These are phyloP conservation scores for Montipora cactus DNA, from an alignment of 64 coral and sea anemone species.

Conservation along the genomic window DNA sequence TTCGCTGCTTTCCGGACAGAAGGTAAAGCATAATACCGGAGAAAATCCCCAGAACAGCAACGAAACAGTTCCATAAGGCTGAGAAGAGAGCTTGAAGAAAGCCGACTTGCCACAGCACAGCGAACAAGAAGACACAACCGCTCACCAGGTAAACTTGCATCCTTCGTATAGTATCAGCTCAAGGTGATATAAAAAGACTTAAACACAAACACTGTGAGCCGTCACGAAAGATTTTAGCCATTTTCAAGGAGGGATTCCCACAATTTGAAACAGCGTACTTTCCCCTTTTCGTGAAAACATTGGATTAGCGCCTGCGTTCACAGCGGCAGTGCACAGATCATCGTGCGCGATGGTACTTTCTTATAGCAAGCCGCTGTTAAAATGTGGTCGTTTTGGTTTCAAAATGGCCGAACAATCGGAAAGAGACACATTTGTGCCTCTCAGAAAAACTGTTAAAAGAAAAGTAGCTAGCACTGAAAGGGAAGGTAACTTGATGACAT, in stretches of 20 bases:
- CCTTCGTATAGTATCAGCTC: background rate
- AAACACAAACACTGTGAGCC: background rate
- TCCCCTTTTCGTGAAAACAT: background rate
- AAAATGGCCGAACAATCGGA: slow-evolving; percentile 35
- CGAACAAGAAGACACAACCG: background rate
- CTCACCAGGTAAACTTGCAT: slow-evolving; percentile 72
- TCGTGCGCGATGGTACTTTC: background rate
- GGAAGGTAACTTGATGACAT: slow-evolving; percentile 83
- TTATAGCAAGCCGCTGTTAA: background rate
- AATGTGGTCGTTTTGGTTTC: background rate
- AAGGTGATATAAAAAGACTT: background rate
- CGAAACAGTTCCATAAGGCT: slow-evolving; percentile 65
- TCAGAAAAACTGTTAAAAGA: slow-evolving; percentile 77
- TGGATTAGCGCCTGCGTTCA: background rate
- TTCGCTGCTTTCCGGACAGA: slow-evolving; percentile 77
- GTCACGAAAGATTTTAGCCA: background rate
- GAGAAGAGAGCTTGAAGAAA: slow-evolving; percentile 76
- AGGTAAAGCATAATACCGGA: slow-evolving; percentile 80
- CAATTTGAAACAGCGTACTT: background rate
- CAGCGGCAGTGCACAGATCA: background rate
- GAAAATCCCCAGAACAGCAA: slow-evolving; percentile 76
- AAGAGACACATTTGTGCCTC: slow-evolving; percentile 75
- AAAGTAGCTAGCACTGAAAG: slow-evolving; percentile 45
- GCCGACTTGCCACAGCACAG: slow-evolving; percentile 85
- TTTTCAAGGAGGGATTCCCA: background rate